Percentiles rank a stretch among this genome's conserved stretches.
phyloP scores from a whole-genome alignment of 2,888 invertebrate genomes.

The Sicus ferrugineus region DNA sequence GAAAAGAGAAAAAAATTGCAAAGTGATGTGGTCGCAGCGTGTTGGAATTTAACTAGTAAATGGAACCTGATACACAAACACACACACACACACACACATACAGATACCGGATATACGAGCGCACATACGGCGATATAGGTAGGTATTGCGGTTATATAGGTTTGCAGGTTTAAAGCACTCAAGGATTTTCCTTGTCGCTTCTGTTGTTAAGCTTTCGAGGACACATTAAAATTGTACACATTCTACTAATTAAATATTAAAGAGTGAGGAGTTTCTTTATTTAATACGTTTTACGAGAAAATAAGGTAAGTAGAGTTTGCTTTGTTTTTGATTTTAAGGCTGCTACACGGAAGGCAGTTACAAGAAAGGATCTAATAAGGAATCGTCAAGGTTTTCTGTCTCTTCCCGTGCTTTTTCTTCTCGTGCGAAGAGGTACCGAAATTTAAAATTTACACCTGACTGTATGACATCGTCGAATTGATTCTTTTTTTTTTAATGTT shows the following conservation, averaged over 20 bases:
- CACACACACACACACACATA: not conserved
- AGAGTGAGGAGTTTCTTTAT: too few species aligned
- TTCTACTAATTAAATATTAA: conserved; percentile 22
- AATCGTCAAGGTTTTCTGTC: too few species aligned
- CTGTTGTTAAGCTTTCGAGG: conserved; percentile 10
- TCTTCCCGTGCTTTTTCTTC: too few species aligned
- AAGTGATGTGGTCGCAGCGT: not conserved
- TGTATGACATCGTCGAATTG: not conserved
- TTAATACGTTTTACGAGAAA: too few species aligned
- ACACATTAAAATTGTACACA: conserved; percentile 26
- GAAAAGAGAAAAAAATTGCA: not conserved
- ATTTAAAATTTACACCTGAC: conserved; percentile 12
- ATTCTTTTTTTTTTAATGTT: not conserved
- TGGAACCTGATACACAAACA: not conserved
- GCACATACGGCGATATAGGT: too few species aligned
- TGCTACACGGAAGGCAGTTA: too few species aligned
- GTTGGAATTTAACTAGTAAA: conserved; percentile 3
- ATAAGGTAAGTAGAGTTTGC: too few species aligned
- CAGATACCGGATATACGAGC: not conserved
- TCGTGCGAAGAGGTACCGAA: too few species aligned
- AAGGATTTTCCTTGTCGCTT: not conserved
- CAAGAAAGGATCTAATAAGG: too few species aligned
- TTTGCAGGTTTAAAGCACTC: not conserved
- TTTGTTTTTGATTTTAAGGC: too few species aligned
- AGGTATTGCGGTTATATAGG: too few species aligned